Percentiles rank a stretch among this genome's conserved stretches.
Conservation (phyloP, 2,797 vertebrate species). For the Hapalemur alaotrensis region DNA sequence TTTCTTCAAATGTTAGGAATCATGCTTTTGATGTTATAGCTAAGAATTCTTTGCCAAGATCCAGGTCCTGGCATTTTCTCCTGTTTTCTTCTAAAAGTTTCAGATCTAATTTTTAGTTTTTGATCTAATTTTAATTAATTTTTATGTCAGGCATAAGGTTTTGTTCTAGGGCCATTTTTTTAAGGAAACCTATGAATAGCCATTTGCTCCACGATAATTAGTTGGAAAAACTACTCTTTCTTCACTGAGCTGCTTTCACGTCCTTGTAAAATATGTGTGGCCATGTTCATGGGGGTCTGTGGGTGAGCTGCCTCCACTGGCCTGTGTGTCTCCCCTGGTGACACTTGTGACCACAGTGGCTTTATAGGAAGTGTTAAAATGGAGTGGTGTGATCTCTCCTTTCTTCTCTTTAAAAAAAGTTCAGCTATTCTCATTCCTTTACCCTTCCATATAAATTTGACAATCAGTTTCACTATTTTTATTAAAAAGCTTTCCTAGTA, state of each 20-base stretch:
- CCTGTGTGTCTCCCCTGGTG: background rate
- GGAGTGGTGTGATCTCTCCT: background rate
- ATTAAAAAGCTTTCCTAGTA: background rate
- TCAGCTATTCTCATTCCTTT: background rate
- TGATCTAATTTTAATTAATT: background rate
- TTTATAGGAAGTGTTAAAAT: background rate
- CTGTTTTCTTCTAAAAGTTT: background rate
- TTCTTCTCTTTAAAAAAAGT: background rate
- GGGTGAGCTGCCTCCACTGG: rapidly evolving
- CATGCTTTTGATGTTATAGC: background rate
- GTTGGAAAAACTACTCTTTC: background rate
- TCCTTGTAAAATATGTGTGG: rapidly evolving
- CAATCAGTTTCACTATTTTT: background rate
- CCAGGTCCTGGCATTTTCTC: background rate
- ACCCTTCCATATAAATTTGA: background rate
- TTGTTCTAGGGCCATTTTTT: background rate
- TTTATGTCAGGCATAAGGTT: background rate
- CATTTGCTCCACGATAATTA: rapidly evolving
- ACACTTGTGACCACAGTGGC: background rate
- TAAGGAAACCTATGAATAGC: rapidly evolving
- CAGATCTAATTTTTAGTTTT: background rate
- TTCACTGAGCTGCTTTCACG: rapidly evolving
- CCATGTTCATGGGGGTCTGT: rapidly evolving
- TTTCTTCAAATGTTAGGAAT: background rate
- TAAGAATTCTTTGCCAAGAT: background rate